Evolutionary conservation across 2,888 invertebrate genomes (phyloP).

Genomic region (Caenorhabditis sp.): DNA sequence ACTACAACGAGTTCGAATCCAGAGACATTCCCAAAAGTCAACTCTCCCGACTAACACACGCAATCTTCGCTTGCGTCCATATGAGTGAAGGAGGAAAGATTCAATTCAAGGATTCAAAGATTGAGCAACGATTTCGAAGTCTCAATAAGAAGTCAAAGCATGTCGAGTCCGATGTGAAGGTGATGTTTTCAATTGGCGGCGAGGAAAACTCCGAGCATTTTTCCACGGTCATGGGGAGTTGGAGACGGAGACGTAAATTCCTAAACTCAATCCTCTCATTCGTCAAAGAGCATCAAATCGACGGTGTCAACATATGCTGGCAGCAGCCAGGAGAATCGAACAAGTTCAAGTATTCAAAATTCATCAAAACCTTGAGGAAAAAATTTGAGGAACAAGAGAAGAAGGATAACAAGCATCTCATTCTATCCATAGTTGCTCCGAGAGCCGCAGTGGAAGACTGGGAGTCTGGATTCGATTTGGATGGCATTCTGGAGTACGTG

Average conservation of each 20-base stretch:
- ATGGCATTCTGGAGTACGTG: constrained; percentile 3
- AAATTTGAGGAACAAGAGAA: background rate
- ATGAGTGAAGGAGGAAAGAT: background rate
- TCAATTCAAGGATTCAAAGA: background rate
- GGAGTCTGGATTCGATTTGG: constrained; percentile 18
- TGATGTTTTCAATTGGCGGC: constrained; percentile 22
- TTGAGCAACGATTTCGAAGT: background rate
- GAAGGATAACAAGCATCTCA: background rate
- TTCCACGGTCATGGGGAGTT: background rate
- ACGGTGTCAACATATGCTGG: constrained; percentile 25
- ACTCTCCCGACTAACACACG: constrained; percentile 2
- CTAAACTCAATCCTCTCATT: background rate
- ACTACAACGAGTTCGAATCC: background rate
- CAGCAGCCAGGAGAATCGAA: constrained; percentile 8
- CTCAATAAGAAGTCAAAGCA: background rate
- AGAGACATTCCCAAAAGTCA: background rate
- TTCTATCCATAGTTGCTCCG: constrained; percentile 6
- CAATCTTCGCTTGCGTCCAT: background rate
- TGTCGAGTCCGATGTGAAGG: background rate
- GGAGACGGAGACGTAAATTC: constrained; percentile 6
- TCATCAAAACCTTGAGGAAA: background rate
- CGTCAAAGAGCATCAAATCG: constrained; percentile 3
- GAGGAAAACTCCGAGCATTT: background rate
- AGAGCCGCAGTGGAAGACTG: background rate
- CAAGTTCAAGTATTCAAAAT: constrained; percentile 22